Conservation (phyloP, 2,797 vertebrate species). For the Melanotaenia maccullochi region DNA sequence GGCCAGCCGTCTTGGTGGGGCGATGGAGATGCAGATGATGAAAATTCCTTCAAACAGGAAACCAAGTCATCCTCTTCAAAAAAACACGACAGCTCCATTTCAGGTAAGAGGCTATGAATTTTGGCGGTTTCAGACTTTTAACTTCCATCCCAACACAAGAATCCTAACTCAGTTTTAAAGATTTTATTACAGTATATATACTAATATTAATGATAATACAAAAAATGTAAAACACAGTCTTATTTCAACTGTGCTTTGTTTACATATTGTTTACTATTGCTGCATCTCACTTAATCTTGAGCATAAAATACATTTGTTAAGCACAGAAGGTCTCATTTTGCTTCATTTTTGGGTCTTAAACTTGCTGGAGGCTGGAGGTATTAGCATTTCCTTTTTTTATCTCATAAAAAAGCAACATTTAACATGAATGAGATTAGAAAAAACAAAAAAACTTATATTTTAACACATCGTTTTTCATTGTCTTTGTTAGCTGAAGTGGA, state of each 20-base stretch:
- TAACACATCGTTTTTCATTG: not conserved
- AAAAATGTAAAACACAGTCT: not conserved
- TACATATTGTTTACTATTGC: not conserved
- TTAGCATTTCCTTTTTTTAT: too few species aligned
- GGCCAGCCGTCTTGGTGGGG: conserved; percentile 99
- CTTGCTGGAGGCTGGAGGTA: too few species aligned
- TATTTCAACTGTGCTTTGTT: not conserved
- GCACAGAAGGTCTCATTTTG: not conserved
- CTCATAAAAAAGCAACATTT: not conserved
- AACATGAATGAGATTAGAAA: not conserved
- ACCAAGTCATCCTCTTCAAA: conserved; percentile 85
- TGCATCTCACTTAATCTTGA: not conserved
- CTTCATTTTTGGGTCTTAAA: not conserved
- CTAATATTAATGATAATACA: not conserved
- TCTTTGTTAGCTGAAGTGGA: not conserved
- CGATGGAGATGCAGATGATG: conserved; percentile 93
- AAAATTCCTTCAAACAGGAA: conserved; percentile 90
- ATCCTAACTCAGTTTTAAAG: not conserved
- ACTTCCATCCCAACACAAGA: not conserved
- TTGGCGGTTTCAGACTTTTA: conserved; percentile 1
- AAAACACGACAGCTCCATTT: conserved; percentile 80
- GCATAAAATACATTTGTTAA: not conserved
- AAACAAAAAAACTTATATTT: not conserved
- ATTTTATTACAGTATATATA: not conserved
- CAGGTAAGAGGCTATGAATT: conserved; percentile 79